Evolutionary conservation across 2,797 vertebrate genomes (phyloP), one percentile per base, ranked within the genome.

Genomic region (Trematomus bernacchii): DNA sequence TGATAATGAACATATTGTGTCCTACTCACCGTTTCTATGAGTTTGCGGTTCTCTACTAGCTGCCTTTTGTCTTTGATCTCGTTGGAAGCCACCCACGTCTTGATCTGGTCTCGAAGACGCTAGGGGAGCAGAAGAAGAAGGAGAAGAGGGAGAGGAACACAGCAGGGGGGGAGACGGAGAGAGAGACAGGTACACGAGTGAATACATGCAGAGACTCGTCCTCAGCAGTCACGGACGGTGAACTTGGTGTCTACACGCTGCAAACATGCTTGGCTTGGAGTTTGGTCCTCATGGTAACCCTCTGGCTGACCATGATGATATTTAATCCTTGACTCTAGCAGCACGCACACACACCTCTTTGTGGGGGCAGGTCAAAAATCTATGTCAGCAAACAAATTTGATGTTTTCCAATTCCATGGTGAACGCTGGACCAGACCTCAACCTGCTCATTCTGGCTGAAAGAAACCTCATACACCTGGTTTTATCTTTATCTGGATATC

Each of bases 41-140:
- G 96, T 92, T 97, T 98, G 82, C 97, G 95, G 92, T 98, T 98
- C 57, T 98, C 97, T 60, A 97, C 96, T 78, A 98, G 96, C 95
- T 98, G 97, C 94, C 97, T 91, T 94, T 98, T 98, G 94, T 98
- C 97, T 93, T 98, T 98, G 94, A 97, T 98, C 93, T 98, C 97
- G 63, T 97, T 98, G 89, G 97, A 98, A 3, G 97, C 97, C 72
- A 97, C 96, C 97, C 97, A 98, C 88, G 97, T 97, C 93, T 98
- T 98, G 93, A 98, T 98, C 96, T 98, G 97, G 95, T 98, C 97
- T 94, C 97, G 95, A 84, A 97, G 95, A 88, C 97, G 96, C 97
- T 98, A 94, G 10, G 19, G 77, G 76, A 83, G 63, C 42, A 74
- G 53, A 69, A 59, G 78, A 70, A 57, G 59, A 58, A 52, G 57